Evolutionary conservation across 2,797 vertebrate species (phyloP), one percentile per base, ranked within the genome.

Genomic region (Pygocentrus nattereri): DNA sequence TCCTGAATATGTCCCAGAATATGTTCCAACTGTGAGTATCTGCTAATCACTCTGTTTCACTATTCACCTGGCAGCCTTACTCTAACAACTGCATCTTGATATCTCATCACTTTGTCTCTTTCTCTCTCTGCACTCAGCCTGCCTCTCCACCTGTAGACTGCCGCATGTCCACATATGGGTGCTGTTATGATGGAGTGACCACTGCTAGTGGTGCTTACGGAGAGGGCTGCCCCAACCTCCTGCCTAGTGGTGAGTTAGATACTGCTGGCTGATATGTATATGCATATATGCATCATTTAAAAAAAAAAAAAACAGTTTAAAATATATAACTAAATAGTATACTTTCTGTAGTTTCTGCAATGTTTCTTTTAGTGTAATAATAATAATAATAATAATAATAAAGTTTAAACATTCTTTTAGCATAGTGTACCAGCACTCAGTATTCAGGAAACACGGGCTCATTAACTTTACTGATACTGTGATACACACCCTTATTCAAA

Each of bases 121-220:
- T 82, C 80, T 77, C 78, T 92, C 19, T 54, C 41, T 52, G 50
- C 58, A 68, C 90, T 27, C 31, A 74, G 47, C 19, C 74, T 30
- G 80, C 27, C 64, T 19, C 61, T 64, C 61, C 85, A 83, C 90
- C 91, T 6, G 94, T 94, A 21, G 91, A 94, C 84, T 99, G 98
- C 83, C 92, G 94, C 0, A 61, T 75, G 76, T 96, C 97, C 69
- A 21, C 78, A 50, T 98, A 94, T 0, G 98, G 98, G 62, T 99
- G 98, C 91, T 99, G 98, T 76, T 97, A 93, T 78, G 97, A 99
- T 91, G 94, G 95, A 0, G 38, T 93, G 6, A 94, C 93, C 21
- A 88, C 93, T 2, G 97, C 97, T 12, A 84, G 71, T 0, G 97
- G 98, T 3, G 95, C 96, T 79, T 90, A 74, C 21, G 97, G 96